Percentiles rank a stretch among this genome's conserved stretches.
Conservation (phyloP, 2,888 invertebrate species). For the Hirtodrosophila confusa region DNA sequence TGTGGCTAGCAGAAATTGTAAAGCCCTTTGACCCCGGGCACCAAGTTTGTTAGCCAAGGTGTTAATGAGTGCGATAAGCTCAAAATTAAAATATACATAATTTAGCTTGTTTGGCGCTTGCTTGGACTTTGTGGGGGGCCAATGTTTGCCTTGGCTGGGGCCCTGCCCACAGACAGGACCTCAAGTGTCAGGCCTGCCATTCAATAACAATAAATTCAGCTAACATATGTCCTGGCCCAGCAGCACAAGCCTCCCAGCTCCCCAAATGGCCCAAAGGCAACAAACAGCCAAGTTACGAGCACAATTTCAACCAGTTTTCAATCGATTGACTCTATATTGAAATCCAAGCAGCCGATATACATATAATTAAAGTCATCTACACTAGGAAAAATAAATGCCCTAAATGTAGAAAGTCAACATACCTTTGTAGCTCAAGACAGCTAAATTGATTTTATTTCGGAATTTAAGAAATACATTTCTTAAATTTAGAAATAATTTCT, state of each 20-base stretch:
- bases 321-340: conserved; percentile 32
- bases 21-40: conserved; percentile 41
- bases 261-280: conserved; percentile 18
- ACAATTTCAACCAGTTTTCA: conserved; percentile 21
- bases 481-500: too few species aligned
- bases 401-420: too few species aligned
- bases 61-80: conserved; percentile 77
- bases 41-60: conserved; percentile 39
- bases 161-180: not conserved
- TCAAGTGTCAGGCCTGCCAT: conserved; percentile 13
- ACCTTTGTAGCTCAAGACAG: too few species aligned
- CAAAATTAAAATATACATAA: conserved; percentile 76
- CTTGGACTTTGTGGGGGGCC: conserved; percentile 19
- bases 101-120: conserved; percentile 60
- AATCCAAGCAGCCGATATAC: conserved; percentile 8
- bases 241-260: conserved; percentile 36
- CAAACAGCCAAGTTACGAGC: conserved; percentile 22
- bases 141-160: conserved; percentile 31
- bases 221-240: conserved; percentile 48
- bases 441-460: too few species aligned
- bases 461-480: too few species aligned
- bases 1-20: conserved; percentile 37
- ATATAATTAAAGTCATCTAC: conserved; percentile 27
- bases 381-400: too few species aligned
- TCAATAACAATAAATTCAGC: conserved; percentile 60